Evolutionary conservation across 2,113 vertebrate genomes (phyloP).

Genomic region (Amazona vittata): DNA sequence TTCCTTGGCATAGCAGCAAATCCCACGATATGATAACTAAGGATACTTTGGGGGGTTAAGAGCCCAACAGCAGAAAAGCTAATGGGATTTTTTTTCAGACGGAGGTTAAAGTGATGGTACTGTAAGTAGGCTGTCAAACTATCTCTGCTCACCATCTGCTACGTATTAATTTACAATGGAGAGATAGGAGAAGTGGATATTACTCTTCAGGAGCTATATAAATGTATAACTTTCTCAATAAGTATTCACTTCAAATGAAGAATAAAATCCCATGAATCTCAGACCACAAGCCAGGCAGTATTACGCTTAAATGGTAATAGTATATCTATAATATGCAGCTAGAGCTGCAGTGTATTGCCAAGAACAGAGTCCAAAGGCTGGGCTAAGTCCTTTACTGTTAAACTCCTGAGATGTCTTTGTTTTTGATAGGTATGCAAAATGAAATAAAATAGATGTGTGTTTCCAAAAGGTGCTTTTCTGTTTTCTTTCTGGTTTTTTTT

Average conservation of each 20-base stretch:
- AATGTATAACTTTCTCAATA: slow-evolving; percentile 60
- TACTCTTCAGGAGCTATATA: slow-evolving; percentile 36
- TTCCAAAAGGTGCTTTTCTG: not conserved
- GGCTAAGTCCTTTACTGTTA: not conserved
- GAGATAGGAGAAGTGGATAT: slow-evolving; percentile 52
- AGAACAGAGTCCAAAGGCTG: slow-evolving; percentile 13
- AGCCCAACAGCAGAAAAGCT: slow-evolving; percentile 66
- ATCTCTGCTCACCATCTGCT: slow-evolving; percentile 67
- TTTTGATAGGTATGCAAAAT: not conserved
- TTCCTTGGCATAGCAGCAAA: slow-evolving; percentile 58
- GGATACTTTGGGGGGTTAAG: slow-evolving; percentile 56
- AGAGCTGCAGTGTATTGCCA: not conserved
- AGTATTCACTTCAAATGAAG: slow-evolving; percentile 51
- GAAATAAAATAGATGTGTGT: not conserved
- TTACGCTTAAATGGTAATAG: slow-evolving; percentile 42
- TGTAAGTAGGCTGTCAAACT: slow-evolving; percentile 66
- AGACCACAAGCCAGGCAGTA: not conserved
- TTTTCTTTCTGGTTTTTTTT: not conserved
- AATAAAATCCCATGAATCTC: slow-evolving; percentile 40
- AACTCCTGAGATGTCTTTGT: not conserved
- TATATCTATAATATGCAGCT: not conserved
- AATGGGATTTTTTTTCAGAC: slow-evolving; percentile 67
- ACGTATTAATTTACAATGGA: slow-evolving; percentile 69
- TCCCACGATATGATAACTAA: slow-evolving; percentile 53
- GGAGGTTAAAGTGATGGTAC: slow-evolving; percentile 65